Conservation (phyloP, 1,140 invertebrate species). For the Plectrocnemia conspersa region DNA sequence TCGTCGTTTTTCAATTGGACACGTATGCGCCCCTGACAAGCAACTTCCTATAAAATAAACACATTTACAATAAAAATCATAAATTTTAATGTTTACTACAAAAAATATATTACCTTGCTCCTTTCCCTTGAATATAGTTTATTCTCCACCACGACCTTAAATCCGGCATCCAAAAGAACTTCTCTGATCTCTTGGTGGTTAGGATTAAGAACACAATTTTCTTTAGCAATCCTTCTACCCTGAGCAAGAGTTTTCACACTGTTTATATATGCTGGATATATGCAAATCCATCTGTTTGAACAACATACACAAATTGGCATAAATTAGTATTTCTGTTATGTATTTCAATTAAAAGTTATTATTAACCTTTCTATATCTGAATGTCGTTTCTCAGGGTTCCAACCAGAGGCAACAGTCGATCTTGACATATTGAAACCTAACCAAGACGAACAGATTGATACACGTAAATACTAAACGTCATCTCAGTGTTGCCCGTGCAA, state of each 20-base stretch:
- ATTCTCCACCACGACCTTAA: constrained; percentile 88
- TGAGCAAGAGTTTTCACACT: constrained; percentile 85
- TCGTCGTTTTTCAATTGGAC: constrained; percentile 92
- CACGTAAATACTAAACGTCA: no score
- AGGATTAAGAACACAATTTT: constrained; percentile 89
- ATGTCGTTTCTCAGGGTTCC: constrained; percentile 63
- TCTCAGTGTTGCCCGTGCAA: no score
- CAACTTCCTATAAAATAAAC: constrained; percentile 57
- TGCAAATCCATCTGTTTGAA: constrained; percentile 83
- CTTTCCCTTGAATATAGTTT: constrained; percentile 89
- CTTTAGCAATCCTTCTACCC: constrained; percentile 79
- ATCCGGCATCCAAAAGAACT: constrained; percentile 74
- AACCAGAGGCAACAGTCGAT: no score
- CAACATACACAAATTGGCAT: constrained; percentile 9
- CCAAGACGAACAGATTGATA: no score
- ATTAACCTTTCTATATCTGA: constrained; percentile 59
- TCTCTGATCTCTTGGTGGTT: constrained; percentile 91
- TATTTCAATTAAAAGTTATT: neutral
- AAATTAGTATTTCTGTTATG: neutral
- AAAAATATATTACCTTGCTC: constrained; percentile 61
- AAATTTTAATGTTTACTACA: neutral
- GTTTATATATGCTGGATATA: constrained; percentile 96
- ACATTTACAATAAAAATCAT: neutral
- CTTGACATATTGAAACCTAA: no score
- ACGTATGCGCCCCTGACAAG: constrained; percentile 79